Evolutionary conservation across 2,113 vertebrate species (phyloP).

Genomic region (Pionites leucogaster): DNA sequence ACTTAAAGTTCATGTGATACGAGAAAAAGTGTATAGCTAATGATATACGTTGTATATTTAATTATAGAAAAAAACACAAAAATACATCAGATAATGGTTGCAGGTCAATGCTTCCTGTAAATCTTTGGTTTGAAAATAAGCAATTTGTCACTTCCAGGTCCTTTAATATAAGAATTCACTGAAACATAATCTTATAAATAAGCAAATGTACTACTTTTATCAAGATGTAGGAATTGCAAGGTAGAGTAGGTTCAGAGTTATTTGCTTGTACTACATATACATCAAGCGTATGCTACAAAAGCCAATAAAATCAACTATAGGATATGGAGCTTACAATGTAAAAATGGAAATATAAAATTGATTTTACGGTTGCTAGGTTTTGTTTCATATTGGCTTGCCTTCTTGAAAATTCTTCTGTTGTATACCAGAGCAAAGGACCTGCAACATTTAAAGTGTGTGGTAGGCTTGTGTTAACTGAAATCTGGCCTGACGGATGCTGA

Average conservation of each 20-base stretch:
- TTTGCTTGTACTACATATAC: background rate
- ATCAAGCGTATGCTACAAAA: background rate
- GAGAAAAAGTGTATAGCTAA: background rate
- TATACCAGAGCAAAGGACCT: background rate
- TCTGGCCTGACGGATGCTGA: constrained; percentile 62
- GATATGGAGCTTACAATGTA: background rate
- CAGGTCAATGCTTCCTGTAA: background rate
- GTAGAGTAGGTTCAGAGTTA: background rate
- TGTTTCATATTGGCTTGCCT: background rate
- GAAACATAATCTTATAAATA: background rate
- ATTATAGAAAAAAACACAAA: background rate
- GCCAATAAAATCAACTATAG: background rate
- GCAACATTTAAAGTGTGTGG: constrained; percentile 40
- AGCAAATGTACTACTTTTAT: background rate
- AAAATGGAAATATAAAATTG: background rate
- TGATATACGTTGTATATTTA: background rate
- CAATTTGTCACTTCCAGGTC: background rate
- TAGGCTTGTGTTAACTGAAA: constrained; percentile 58
- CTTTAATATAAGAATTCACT: background rate
- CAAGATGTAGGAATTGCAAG: background rate
- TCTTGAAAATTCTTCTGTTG: constrained; percentile 13
- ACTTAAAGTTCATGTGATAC: background rate
- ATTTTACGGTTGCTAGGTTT: background rate
- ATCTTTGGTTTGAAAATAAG: background rate
- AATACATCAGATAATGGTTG: background rate